Conservation (phyloP, 2,888 invertebrate species). For the Dermolepida albohirtum region DNA sequence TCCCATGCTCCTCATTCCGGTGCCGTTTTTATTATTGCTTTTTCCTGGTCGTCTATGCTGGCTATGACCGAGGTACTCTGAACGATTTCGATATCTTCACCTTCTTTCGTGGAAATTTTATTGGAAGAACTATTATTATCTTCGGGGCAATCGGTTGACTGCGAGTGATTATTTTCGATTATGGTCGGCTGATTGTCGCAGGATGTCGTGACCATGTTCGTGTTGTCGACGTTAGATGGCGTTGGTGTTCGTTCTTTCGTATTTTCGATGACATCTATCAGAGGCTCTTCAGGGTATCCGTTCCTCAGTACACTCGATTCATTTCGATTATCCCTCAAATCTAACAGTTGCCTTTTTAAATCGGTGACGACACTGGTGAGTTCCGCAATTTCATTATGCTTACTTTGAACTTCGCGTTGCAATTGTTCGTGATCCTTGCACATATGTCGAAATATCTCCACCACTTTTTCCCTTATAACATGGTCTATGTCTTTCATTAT, state of each 20-base stretch:
- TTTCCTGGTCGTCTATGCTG: slow-evolving; percentile 46
- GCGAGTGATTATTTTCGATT: slow-evolving; percentile 26
- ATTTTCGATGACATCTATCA: slow-evolving; percentile 17
- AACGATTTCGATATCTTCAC: slow-evolving; percentile 27
- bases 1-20: slow-evolving; percentile 45
- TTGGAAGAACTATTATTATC: slow-evolving; percentile 36
- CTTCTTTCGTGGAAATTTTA: slow-evolving; percentile 15
- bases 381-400: slow-evolving; percentile 59
- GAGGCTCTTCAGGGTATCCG: slow-evolving; percentile 26
- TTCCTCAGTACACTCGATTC: slow-evolving; percentile 10
- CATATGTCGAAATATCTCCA: slow-evolving; percentile 58
- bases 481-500: slow-evolving; percentile 55
- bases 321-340: slow-evolving; percentile 10
- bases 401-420: slow-evolving; percentile 55
- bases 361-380: slow-evolving; percentile 56
- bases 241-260: slow-evolving; percentile 17
- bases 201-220: slow-evolving; percentile 36
- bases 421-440: slow-evolving; percentile 59
- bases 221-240: slow-evolving; percentile 23
- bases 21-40: slow-evolving; percentile 49
- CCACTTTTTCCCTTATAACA: slow-evolving; percentile 54
- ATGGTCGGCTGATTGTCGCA: slow-evolving; percentile 36
- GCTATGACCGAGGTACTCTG: slow-evolving; percentile 43
- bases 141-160: slow-evolving; percentile 14
- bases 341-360: slow-evolving; percentile 52